phyloP scores from a whole-genome alignment of 2,888 invertebrate genomes.

The Leucozona laternaria region DNA sequence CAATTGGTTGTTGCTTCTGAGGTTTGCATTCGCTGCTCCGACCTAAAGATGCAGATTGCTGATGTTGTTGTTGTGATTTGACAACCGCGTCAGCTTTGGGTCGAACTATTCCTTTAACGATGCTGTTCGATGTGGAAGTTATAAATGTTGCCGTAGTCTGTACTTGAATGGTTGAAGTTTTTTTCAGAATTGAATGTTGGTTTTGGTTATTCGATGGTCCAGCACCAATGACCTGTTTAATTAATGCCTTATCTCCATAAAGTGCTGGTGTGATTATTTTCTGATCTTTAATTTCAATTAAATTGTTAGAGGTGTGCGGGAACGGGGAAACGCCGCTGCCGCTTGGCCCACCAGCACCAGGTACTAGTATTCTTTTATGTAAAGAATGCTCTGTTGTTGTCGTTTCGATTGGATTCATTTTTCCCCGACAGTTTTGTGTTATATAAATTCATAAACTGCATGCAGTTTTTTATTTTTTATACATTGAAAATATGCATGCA shows the following conservation, averaged over 20 bases:
- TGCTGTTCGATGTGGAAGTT: conserved; percentile 49
- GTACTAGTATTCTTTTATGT: conserved; percentile 44
- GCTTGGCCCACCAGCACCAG: conserved; percentile 1
- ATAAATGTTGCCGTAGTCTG: conserved; percentile 23
- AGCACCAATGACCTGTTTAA: conserved; percentile 61
- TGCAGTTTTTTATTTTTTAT: neutral
- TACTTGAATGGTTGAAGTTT: conserved; percentile 42
- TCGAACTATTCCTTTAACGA: conserved; percentile 41
- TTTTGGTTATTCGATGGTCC: conserved; percentile 43
- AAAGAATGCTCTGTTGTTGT: conserved; percentile 43
- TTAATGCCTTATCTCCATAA: conserved; percentile 45
- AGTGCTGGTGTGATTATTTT: conserved; percentile 21
- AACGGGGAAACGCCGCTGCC: conserved; percentile 1
- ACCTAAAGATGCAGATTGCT: conserved; percentile 44
- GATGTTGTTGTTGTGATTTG: conserved; percentile 59
- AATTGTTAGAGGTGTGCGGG: conserved; percentile 32
- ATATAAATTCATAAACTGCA: conserved; percentile 5
- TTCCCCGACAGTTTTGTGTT: neutral
- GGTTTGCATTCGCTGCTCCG: conserved; percentile 38
- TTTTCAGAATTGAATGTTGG: conserved; percentile 61
- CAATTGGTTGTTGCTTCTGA: conserved; percentile 25
- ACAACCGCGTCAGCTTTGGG: conserved; percentile 41
- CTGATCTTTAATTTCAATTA: conserved; percentile 31
- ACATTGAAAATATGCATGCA: conserved; percentile 20
- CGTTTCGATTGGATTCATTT: conserved; percentile 63